Evolutionary conservation across 2,113 vertebrate species (phyloP).

Genomic region (Brevimyrus niger): DNA sequence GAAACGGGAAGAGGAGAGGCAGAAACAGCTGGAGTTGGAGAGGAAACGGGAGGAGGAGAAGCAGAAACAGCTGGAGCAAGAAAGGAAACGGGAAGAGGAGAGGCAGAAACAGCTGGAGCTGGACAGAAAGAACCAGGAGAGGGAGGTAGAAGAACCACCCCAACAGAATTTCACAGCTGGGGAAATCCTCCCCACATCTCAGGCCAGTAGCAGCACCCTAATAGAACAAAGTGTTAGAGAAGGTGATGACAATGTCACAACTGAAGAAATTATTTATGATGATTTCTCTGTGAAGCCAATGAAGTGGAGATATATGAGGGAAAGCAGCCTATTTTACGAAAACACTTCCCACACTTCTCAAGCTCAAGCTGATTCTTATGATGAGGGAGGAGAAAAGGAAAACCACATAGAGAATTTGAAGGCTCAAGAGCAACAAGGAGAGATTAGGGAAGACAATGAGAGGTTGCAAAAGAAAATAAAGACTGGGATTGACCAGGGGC

Average conservation of each 20-base stretch:
- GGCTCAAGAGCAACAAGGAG: not conserved
- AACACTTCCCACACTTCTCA: not conserved
- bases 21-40: not conserved
- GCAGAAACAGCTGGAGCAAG: slow-evolving; percentile 9
- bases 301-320: slow-evolving; percentile 28
- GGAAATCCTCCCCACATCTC: not conserved
- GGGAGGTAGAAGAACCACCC: not conserved
- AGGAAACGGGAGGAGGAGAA: slow-evolving; percentile 1
- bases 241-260: not conserved
- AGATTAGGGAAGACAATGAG: not conserved
- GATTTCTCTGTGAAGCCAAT: slow-evolving; percentile 49
- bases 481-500: not conserved
- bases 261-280: slow-evolving; percentile 26
- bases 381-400: not conserved
- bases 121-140: slow-evolving; percentile 13
- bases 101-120: not conserved
- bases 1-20: not conserved
- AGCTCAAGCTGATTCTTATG: not conserved
- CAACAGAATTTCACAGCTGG: slow-evolving; percentile 4
- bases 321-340: not conserved
- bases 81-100: not conserved
- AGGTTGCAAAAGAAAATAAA: not conserved
- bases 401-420: not conserved
- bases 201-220: not conserved
- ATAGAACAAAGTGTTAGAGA: not conserved